Conservation (phyloP, 2,888 invertebrate genomes). For the Seira musarum region DNA sequence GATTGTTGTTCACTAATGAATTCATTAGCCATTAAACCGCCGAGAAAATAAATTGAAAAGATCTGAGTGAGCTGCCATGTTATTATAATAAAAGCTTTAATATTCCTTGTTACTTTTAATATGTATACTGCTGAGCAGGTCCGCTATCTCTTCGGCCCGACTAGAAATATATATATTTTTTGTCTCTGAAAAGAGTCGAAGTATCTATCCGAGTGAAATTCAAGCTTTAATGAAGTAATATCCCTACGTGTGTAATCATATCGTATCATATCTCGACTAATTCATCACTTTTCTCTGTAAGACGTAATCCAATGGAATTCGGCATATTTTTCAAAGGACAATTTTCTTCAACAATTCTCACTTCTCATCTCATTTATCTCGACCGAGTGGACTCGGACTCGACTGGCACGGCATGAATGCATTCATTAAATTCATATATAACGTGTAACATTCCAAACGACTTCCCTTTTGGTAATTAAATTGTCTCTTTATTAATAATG, state of each 20-base stretch:
- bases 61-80: constrained; percentile 55
- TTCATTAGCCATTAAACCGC: constrained; percentile 61
- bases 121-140: not conserved
- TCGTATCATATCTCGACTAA: not conserved
- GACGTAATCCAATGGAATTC: not conserved
- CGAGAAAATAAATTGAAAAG: constrained; percentile 62
- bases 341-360: not conserved
- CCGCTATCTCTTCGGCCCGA: too few species aligned
- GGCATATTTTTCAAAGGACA: not conserved
- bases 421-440: constrained; percentile 59
- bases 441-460: constrained; percentile 20
- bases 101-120: constrained; percentile 41
- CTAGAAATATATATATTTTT: too few species aligned
- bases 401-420: constrained; percentile 51
- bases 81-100: constrained; percentile 45
- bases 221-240: not conserved
- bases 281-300: not conserved
- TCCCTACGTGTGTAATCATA: not conserved
- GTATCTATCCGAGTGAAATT: not conserved
- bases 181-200: too few species aligned
- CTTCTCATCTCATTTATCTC: constrained; percentile 24
- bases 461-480: not conserved
- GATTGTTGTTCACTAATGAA: constrained; percentile 62
- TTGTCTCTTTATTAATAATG: not conserved
- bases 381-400: constrained; percentile 22